Evolutionary conservation across 2,888 invertebrate genomes (phyloP), one percentile per base, ranked within the genome.

Genomic region (Stenoptilia bipunctidactyla): DNA sequence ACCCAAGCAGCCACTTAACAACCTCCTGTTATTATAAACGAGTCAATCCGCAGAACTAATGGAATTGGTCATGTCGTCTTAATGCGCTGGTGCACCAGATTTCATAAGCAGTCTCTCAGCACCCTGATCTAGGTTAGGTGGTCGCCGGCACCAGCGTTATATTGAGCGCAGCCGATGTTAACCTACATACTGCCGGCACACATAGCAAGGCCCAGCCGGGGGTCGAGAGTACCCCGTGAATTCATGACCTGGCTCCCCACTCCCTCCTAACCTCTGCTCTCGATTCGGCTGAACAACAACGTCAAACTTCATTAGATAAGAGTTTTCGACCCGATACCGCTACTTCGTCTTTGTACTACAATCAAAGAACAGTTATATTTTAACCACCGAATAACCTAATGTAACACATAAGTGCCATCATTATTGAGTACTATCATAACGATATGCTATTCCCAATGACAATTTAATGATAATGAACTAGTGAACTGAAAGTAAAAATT

Each of bases 121-220:
- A 75, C 80, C 80, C 80, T 82, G 82, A 82, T 80, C 80, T 82
- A 77, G 82, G 83, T 83, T 83, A 83, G 74, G 76, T 80, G 79
- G 79, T 70, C 82, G 80, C 74, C 70, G 63, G 65, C 70, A 64
- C 67, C 61, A 60, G 73, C 71, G 77, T n/a, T n/a, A n/a, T 83
- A 83, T 82, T 72, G 82, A 83, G 80, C 82, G 80, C 79, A 77
- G 69, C 76, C 72, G 76, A 77, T 72, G 79, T 77, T 75, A 76
- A 76, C 75, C 76, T 74, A 76, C 77, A 75, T 75, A 73, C 68
- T 68, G 69, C 70, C 57, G 74, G 69, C 71, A 74, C 66, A 72
- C 70, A 45, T 68, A 67, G 9, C 66, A 61, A 53, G 60, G 59
- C 59, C 64, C 51, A 58, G 61, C 59, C 55, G 66, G 71, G 73